Evolutionary conservation across 2,888 invertebrate genomes (phyloP).

Genomic region (Tipula vernalis): DNA sequence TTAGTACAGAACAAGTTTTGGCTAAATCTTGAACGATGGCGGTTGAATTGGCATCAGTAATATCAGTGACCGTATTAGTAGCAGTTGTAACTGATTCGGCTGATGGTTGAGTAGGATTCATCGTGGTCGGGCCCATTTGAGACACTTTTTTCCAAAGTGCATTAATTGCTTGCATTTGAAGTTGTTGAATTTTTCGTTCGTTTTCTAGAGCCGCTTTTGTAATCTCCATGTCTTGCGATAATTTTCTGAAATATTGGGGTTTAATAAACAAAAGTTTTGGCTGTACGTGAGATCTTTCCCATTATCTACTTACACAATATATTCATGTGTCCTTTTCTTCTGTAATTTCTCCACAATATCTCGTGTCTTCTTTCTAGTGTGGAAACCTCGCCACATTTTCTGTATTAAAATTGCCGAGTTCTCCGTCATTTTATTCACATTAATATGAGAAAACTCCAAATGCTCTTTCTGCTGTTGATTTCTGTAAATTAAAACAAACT

Average conservation of each 20-base stretch:
- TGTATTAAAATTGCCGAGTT: conserved; percentile 67
- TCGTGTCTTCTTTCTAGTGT: conserved; percentile 49
- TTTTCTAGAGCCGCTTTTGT: conserved; percentile 74
- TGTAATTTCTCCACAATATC: conserved; percentile 53
- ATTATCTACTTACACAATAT: conserved; percentile 57
- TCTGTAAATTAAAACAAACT: conserved; percentile 10
- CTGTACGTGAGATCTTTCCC: neutral
- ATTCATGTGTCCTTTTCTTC: conserved; percentile 64
- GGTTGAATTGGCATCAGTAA: conserved; percentile 43
- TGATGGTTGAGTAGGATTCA: neutral
- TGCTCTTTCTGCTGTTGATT: conserved; percentile 27
- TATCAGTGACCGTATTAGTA: neutral
- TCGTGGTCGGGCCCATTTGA: conserved; percentile 38
- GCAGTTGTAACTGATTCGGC: conserved; percentile 16
- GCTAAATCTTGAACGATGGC: conserved; percentile 53
- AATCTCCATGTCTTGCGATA: conserved; percentile 72
- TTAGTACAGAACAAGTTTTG: conserved; percentile 60
- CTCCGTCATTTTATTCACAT: conserved; percentile 27
- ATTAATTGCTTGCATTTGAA: conserved; percentile 84
- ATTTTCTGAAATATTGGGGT: conserved; percentile 42
- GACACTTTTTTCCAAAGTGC: conserved; percentile 81
- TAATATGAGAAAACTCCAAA: conserved; percentile 20
- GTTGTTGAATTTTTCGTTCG: conserved; percentile 70
- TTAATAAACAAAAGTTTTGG: neutral
- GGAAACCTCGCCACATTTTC: conserved; percentile 76